Conservation (phyloP, 2,113 vertebrate genomes). For the Micronycteris hirsuta region DNA sequence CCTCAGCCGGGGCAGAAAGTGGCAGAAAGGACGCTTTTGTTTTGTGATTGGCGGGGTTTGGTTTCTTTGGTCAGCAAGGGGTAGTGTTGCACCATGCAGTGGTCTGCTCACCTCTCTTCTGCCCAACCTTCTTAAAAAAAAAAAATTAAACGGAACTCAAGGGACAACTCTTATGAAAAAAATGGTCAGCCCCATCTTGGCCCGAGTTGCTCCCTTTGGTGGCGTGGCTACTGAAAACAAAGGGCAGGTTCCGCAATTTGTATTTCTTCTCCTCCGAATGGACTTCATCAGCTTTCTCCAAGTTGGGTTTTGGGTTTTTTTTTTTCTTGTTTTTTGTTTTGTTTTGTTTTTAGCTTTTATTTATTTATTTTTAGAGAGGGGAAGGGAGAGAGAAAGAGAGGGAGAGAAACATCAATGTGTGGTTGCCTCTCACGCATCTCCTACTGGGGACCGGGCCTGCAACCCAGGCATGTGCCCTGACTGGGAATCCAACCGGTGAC, state of each 20-base stretch:
- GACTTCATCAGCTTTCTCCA: neutral
- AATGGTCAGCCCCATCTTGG: neutral
- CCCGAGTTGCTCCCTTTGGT: neutral
- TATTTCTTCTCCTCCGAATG: neutral
- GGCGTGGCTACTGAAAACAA: neutral
- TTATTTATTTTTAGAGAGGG: too few relatives aligned
- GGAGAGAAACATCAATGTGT: too few relatives aligned
- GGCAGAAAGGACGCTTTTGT: neutral
- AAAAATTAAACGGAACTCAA: neutral
- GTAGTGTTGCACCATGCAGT: too few relatives aligned
- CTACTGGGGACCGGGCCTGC: too few relatives aligned
- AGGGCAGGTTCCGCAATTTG: neutral
- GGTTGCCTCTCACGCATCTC: too few relatives aligned
- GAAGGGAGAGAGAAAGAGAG: too few relatives aligned
- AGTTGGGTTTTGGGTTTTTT: neutral
- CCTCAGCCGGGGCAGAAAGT: too few relatives aligned
- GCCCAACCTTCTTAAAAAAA: neutral
- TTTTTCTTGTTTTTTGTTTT: too few relatives aligned
- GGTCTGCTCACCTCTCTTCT: neutral
- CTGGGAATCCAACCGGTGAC: too few relatives aligned
- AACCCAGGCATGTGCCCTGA: too few relatives aligned
- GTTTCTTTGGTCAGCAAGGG: neutral
- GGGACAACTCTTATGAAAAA: too few relatives aligned
- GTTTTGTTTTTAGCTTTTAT: too few relatives aligned
- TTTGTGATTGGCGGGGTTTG: accelerated